phyloP scores from a whole-genome alignment of 2,888 invertebrate species.

The Oligia latruncula region DNA sequence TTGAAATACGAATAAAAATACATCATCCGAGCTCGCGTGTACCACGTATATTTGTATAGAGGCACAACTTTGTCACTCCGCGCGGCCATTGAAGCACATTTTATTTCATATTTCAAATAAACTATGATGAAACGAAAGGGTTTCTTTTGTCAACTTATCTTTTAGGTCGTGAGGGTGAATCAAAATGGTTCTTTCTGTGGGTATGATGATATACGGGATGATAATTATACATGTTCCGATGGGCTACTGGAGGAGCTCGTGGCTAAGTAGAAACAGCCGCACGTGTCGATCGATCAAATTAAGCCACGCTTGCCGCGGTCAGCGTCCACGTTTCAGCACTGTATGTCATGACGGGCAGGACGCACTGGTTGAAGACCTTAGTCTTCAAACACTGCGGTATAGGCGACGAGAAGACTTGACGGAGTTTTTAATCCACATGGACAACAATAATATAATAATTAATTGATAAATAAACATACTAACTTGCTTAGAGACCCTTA shows the following conservation, averaged over 20 bases:
- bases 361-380: too few species aligned
- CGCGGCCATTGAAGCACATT: slow-evolving; percentile 44
- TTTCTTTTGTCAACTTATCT: slow-evolving; percentile 39
- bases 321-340: too few species aligned
- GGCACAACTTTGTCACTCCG: slow-evolving; percentile 58
- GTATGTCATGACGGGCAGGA: too few species aligned
- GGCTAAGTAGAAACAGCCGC: neutral
- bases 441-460: too few species aligned
- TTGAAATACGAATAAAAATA: slow-evolving; percentile 67
- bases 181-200: neutral
- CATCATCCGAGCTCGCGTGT: slow-evolving; percentile 47
- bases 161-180: neutral
- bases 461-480: neutral
- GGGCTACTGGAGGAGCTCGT: neutral
- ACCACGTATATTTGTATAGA: slow-evolving; percentile 29
- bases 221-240: neutral
- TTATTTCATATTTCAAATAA: slow-evolving; percentile 58
- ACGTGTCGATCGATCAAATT: neutral
- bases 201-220: neutral
- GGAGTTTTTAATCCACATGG: neutral
- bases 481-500: neutral
- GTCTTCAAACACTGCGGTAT: too few species aligned
- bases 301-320: neutral
- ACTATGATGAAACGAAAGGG: slow-evolving; percentile 42
- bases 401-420: too few species aligned